phyloP scores from a whole-genome alignment of 2,113 vertebrate species.

The Oostethus manadensis region DNA sequence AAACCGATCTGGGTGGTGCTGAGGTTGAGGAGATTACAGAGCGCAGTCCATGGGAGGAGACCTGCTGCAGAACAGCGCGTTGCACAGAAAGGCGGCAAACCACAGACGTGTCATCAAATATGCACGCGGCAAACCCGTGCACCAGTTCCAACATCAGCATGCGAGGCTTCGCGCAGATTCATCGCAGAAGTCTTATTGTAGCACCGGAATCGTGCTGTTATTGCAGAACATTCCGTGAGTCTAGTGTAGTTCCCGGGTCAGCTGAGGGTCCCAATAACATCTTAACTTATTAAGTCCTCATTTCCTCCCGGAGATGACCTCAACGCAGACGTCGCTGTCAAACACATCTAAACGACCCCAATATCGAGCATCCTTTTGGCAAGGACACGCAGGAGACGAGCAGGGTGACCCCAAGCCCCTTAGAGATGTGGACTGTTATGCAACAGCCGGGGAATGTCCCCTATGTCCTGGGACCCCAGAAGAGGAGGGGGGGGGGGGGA shows the following conservation, averaged over 20 bases:
- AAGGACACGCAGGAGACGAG: background rate
- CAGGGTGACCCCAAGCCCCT: conserved; percentile 23
- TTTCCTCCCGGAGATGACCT: background rate
- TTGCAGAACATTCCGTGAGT: background rate
- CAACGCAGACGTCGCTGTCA: background rate
- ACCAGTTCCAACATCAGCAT: background rate
- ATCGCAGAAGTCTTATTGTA: background rate
- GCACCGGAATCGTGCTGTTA: background rate
- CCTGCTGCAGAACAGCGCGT: conserved; percentile 33
- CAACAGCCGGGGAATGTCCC: conserved; percentile 34
- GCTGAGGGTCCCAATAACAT: background rate
- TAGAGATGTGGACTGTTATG: conserved; percentile 30
- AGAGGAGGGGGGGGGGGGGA: background rate
- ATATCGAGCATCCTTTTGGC: background rate
- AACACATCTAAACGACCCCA: background rate
- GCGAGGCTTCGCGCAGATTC: background rate
- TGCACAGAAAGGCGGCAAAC: conserved; percentile 57
- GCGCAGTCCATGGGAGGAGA: conserved; percentile 51
- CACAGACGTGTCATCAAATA: conserved; percentile 52
- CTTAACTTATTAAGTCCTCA: background rate
- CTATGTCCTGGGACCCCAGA: background rate
- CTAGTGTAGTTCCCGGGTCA: background rate
- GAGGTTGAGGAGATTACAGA: conserved; percentile 59
- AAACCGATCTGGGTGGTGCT: conserved; percentile 55
- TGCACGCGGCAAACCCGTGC: background rate